phyloP scores from a whole-genome alignment of 2,797 vertebrate species.

The Mormyrus proboscirostris region DNA sequence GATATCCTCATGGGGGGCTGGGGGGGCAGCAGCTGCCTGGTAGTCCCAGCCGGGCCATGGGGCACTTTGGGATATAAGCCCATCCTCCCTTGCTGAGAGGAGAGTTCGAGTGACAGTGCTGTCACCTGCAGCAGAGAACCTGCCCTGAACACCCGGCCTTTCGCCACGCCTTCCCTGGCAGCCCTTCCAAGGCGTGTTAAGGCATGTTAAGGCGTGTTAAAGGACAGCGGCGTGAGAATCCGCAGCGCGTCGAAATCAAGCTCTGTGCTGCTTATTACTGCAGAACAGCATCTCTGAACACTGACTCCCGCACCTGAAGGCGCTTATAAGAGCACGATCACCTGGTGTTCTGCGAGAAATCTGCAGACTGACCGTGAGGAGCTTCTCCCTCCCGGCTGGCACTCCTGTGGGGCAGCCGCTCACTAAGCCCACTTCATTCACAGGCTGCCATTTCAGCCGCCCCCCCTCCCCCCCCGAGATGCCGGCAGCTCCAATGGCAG shows the following conservation, averaged over 20 bases:
- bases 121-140: not conserved
- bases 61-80: not conserved
- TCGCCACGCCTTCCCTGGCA: not conserved
- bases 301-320: not conserved
- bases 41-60: not conserved
- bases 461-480: not conserved
- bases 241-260: not conserved
- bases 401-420: not conserved
- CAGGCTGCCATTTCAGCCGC: not conserved
- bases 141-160: not conserved
- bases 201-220: not conserved
- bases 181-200: not conserved
- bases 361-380: not conserved
- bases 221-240: not conserved
- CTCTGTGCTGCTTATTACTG: not conserved
- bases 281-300: not conserved
- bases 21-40: not conserved
- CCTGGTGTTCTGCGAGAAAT: not conserved
- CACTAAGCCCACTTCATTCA: not conserved
- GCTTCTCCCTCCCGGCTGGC: not conserved
- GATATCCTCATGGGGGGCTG: not conserved
- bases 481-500: not conserved
- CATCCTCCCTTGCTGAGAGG: not conserved
- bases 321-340: not conserved
- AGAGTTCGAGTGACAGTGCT: not conserved